These are phyloP conservation scores for Chaetodon auriga DNA, from an alignment of 2,113 vertebrate genomes.

Conservation along the genomic window DNA sequence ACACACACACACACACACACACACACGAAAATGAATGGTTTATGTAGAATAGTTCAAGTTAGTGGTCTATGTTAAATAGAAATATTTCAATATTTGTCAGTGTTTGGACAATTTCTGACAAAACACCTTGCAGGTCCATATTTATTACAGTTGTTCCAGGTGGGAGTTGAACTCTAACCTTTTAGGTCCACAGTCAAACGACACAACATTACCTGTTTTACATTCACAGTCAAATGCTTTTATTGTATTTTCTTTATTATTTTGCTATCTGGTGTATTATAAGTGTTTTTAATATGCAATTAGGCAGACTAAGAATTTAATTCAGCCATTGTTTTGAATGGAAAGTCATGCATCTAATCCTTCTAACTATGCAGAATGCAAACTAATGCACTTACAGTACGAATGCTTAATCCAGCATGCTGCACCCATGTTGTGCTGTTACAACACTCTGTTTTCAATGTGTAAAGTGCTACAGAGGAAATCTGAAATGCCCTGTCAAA, in stretches of 20 bases:
- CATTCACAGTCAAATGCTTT: no score
- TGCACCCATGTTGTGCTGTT: neutral
- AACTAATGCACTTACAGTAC: neutral
- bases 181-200: no score
- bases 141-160: neutral
- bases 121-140: neutral
- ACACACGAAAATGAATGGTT: no score
- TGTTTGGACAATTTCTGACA: neutral
- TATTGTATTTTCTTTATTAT: neutral
- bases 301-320: neutral
- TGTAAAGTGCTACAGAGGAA: neutral
- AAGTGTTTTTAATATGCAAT: neutral
- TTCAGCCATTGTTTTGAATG: neutral
- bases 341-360: neutral
- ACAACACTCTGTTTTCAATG: neutral
- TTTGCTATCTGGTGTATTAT: neutral
- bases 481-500: neutral
- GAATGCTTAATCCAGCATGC: conserved; percentile 7
- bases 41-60: no score
- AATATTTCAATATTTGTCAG: neutral
- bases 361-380: neutral
- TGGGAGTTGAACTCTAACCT: neutral
- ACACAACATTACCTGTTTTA: neutral
- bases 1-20: no score
- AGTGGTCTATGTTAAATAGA: neutral